Conservation (phyloP, 2,113 vertebrate genomes). For the Panurus biarmicus region DNA sequence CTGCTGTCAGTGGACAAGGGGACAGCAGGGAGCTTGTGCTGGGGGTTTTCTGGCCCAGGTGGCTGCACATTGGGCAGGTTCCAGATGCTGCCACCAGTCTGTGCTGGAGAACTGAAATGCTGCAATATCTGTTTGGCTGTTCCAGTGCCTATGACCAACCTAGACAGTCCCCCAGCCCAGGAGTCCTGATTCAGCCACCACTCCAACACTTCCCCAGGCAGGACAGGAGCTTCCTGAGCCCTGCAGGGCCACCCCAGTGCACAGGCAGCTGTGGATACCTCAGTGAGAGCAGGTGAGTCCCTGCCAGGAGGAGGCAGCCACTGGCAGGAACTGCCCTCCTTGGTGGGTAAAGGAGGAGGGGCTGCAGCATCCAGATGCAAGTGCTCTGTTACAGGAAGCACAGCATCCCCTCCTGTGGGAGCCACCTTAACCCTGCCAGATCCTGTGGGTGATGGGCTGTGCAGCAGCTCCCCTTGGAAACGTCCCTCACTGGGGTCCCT, state of each 20-base stretch:
- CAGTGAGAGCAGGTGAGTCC: slow-evolving; percentile 75
- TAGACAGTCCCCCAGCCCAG: slow-evolving; percentile 79
- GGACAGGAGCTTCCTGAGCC: slow-evolving; percentile 82
- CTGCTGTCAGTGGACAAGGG: not conserved
- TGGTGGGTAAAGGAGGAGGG: not conserved
- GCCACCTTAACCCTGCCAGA: not conserved
- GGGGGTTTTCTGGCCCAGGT: not conserved
- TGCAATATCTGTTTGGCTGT: not conserved
- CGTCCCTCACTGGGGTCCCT: too few species aligned
- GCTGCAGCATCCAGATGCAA: not conserved
- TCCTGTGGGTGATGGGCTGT: not conserved
- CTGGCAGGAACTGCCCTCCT: not conserved
- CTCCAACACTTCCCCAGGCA: slow-evolving; percentile 83
- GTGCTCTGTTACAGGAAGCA: not conserved
- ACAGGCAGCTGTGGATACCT: slow-evolving; percentile 81
- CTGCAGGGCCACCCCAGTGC: slow-evolving; percentile 70
- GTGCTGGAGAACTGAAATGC: not conserved
- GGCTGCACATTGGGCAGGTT: not conserved
- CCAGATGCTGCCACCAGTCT: not conserved
- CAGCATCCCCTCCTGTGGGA: not conserved
- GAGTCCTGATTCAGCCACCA: slow-evolving; percentile 73
- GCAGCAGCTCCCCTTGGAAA: not conserved
- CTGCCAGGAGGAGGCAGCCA: not conserved
- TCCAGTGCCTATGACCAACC: slow-evolving; percentile 88
- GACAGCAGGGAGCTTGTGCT: not conserved